Conservation (phyloP, 2,113 vertebrate species). For the Callorhinus ursinus region DNA sequence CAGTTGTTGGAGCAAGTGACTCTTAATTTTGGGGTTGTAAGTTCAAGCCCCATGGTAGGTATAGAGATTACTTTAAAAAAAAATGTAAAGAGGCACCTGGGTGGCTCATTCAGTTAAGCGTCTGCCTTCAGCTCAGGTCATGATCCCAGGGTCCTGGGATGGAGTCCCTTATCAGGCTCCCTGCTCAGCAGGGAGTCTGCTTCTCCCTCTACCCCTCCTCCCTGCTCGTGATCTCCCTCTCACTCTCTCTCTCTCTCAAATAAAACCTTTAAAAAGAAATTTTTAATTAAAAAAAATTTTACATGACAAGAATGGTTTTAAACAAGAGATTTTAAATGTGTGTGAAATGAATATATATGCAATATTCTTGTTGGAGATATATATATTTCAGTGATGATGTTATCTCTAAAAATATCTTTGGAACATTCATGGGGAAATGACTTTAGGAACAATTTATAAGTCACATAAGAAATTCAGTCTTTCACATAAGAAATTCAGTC, state of each 20-base stretch:
- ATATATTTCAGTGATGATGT: neutral
- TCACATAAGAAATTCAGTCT: neutral
- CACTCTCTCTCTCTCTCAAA: neutral
- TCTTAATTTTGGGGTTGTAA: neutral
- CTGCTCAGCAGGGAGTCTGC: neutral
- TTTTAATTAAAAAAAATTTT: neutral
- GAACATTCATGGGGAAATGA: conserved; percentile 23
- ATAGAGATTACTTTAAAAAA: neutral
- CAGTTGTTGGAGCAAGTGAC: neutral
- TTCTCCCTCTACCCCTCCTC: neutral
- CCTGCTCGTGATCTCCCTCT: neutral
- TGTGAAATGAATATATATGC: neutral
- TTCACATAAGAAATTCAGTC: neutral
- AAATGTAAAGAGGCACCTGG: neutral
- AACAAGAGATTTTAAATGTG: neutral
- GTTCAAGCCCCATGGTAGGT: neutral
- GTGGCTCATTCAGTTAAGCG: neutral
- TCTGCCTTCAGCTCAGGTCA: neutral
- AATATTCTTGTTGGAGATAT: neutral
- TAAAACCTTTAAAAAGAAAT: neutral
- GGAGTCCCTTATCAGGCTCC: neutral
- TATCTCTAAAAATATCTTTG: conserved; percentile 22
- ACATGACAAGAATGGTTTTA: neutral
- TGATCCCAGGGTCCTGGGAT: neutral
- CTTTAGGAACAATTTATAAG: neutral